phyloP scores from a whole-genome alignment of 2,888 invertebrate species.

The Osedax fenrisi region DNA sequence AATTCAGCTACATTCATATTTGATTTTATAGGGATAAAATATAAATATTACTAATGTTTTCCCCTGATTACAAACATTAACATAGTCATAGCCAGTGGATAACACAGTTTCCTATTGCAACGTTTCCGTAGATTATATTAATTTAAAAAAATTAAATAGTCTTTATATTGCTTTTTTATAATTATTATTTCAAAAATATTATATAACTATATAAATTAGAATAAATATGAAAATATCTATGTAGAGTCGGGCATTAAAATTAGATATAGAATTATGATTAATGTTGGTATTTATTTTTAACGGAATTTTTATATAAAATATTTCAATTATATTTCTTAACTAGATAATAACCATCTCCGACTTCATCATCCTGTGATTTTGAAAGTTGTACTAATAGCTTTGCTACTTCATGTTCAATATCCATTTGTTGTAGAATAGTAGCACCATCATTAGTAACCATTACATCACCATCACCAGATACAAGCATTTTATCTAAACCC shows the following conservation, averaged over 20 bases:
- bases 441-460: conserved; percentile 97
- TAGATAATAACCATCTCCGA: conserved; percentile 69
- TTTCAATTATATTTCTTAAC: background rate
- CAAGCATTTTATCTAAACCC: conserved; percentile 89
- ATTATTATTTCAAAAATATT: too few species aligned
- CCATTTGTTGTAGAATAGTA: conserved; percentile 97
- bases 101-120: background rate
- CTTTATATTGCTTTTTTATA: background rate
- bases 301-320: too few species aligned
- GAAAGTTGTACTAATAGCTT: conserved; percentile 93
- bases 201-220: too few species aligned
- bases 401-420: conserved; percentile 85
- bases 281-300: too few species aligned
- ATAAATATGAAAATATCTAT: too few species aligned
- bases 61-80: background rate
- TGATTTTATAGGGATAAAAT: too few species aligned
- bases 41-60: background rate
- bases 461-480: conserved; percentile 88
- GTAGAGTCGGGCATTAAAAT: too few species aligned
- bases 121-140: background rate
- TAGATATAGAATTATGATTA: too few species aligned
- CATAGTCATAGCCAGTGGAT: background rate
- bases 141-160: background rate
- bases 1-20: background rate
- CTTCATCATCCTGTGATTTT: conserved; percentile 97